Evolutionary conservation across 2,888 invertebrate genomes (phyloP).

Genomic region (Hipparchia sbordonii): DNA sequence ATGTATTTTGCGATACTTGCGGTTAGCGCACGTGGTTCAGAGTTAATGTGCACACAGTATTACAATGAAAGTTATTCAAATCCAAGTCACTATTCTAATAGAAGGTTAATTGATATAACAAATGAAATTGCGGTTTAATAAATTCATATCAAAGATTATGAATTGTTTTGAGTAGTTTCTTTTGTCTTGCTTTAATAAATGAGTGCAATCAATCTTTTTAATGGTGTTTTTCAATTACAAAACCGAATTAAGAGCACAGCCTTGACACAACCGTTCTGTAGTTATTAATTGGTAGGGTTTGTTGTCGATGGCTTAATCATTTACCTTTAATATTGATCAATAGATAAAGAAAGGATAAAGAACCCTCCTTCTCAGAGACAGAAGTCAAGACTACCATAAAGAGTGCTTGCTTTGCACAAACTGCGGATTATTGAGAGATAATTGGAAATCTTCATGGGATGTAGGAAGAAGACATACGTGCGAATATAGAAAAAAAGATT

Average conservation of each 20-base stretch:
- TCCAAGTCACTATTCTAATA: neutral
- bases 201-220: constrained; percentile 30
- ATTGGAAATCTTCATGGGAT: too few species aligned
- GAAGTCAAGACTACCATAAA: too few species aligned
- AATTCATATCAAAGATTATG: neutral
- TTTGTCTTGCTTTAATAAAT: neutral
- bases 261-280: constrained; percentile 60
- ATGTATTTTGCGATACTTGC: too few species aligned
- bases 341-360: neutral
- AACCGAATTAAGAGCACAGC: constrained; percentile 44
- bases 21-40: too few species aligned
- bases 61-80: constrained; percentile 8
- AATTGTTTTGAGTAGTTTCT: neutral
- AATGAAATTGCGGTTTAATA: constrained; percentile 1
- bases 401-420: too few species aligned
- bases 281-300: constrained; percentile 13
- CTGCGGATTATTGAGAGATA: too few species aligned
- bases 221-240: constrained; percentile 43
- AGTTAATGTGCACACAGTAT: neutral
- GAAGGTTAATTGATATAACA: constrained; percentile 4
- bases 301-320: neutral
- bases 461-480: too few species aligned
- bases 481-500: too few species aligned
- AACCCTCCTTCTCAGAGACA: too few species aligned
- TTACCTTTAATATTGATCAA: neutral